Conservation (phyloP, 1,140 invertebrate genomes). For the Cyclina sinensis region DNA sequence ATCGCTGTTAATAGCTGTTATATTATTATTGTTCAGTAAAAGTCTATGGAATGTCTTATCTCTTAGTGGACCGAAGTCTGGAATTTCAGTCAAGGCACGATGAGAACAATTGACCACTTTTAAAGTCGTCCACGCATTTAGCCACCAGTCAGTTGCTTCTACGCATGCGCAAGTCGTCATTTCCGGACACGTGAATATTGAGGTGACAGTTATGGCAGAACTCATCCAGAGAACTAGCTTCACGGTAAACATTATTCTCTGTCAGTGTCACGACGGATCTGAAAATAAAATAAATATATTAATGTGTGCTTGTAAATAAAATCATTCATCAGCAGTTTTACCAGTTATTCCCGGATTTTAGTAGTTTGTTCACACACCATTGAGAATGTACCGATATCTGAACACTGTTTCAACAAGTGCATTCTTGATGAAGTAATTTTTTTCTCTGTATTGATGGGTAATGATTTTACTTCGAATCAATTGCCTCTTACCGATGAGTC, state of each 20-base stretch:
- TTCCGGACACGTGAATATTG: slow-evolving; percentile 55
- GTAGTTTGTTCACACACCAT: too few relatives aligned
- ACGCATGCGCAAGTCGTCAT: slow-evolving; percentile 51
- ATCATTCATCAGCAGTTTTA: too few relatives aligned
- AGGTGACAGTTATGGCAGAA: neutral
- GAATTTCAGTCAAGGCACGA: slow-evolving; percentile 37
- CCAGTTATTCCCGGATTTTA: too few relatives aligned
- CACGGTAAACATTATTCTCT: neutral
- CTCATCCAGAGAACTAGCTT: neutral
- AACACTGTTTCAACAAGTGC: too few relatives aligned
- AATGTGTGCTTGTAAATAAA: too few relatives aligned
- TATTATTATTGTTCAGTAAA: slow-evolving; percentile 59
- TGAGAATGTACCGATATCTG: too few relatives aligned
- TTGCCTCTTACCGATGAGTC: too few relatives aligned
- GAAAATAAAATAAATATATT: slow-evolving; percentile 5
- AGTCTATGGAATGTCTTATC: slow-evolving; percentile 35
- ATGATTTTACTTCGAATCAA: too few relatives aligned
- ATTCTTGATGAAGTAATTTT: too few relatives aligned
- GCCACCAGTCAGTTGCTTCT: slow-evolving; percentile 25
- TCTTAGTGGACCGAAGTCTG: slow-evolving; percentile 14
- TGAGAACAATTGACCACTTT: slow-evolving; percentile 62
- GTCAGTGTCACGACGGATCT: slow-evolving; percentile 2
- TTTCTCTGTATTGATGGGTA: too few relatives aligned
- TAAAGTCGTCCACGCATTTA: slow-evolving; percentile 10
- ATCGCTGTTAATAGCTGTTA: slow-evolving; percentile 13